These are phyloP conservation scores for Petrolisthes manimaculis DNA, from an alignment of 2,888 invertebrate genomes.

Conservation along the genomic window DNA sequence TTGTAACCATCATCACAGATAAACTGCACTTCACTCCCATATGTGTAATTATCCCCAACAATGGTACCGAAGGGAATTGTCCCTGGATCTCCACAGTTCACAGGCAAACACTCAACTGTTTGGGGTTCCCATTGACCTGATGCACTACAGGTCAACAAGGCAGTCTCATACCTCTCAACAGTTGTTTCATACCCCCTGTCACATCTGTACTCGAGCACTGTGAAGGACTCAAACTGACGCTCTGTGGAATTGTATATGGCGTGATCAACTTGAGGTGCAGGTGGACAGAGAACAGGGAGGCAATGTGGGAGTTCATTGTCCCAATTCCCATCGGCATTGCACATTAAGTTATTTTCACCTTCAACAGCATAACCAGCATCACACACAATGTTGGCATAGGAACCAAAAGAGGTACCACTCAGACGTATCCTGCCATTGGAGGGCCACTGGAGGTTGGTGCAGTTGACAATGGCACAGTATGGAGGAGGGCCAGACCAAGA, in stretches of 20 bases:
- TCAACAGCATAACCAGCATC: conserved; percentile 58
- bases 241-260: conserved; percentile 60
- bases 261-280: conserved; percentile 47
- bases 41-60: conserved; percentile 46
- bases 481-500: conserved; percentile 67
- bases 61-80: conserved; percentile 62
- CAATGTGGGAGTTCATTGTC: conserved; percentile 68
- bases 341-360: conserved; percentile 63
- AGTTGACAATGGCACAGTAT: conserved; percentile 64
- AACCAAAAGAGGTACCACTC: conserved; percentile 51
- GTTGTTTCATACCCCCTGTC: conserved; percentile 55
- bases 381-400: conserved; percentile 60
- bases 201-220: conserved; percentile 57
- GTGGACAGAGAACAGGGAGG: conserved; percentile 67
- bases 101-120: conserved; percentile 65
- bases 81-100: conserved; percentile 68
- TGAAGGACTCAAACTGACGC: conserved; percentile 53
- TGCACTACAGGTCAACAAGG: conserved; percentile 40
- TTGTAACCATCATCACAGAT: conserved; percentile 67
- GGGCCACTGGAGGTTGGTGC: conserved; percentile 63
- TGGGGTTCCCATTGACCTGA: conserved; percentile 53
- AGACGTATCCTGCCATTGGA: conserved; percentile 62
- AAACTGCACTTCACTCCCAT: conserved; percentile 61
- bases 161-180: background rate
- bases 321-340: conserved; percentile 69